Percentiles rank a stretch among this genome's conserved stretches.
These are phyloP conservation scores for Timandra comae DNA, from an alignment of 2,888 invertebrate genomes.

Conservation along the genomic window DNA sequence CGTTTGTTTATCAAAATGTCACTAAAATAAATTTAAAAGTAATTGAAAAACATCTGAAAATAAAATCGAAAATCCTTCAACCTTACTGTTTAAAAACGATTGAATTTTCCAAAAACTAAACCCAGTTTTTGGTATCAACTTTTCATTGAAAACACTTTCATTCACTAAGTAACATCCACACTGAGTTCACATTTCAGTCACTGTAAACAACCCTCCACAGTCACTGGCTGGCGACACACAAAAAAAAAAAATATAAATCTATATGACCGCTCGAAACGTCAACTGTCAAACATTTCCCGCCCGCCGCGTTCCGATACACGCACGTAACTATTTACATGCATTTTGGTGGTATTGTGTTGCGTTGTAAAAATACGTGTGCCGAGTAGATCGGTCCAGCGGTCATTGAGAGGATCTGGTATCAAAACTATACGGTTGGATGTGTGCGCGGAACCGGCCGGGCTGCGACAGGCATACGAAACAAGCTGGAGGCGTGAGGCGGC, in stretches of 20 bases:
- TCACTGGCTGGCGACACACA: constrained; percentile 21
- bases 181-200: constrained; percentile 14
- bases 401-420: constrained; percentile 78
- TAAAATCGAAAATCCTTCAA: no score
- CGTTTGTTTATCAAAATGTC: no score
- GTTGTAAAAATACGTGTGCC: constrained; percentile 73
- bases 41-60: no score
- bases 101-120: no score
- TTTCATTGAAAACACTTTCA: no score
- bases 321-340: constrained; percentile 57
- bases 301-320: constrained; percentile 25
- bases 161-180: constrained; percentile 15
- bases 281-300: constrained; percentile 52
- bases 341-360: constrained; percentile 43
- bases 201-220: constrained; percentile 20
- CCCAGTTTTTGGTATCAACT: no score
- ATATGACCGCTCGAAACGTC: constrained; percentile 29
- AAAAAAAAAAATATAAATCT: constrained; percentile 17
- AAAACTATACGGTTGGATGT: constrained; percentile 65
- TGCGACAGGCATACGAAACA: constrained; percentile 69
- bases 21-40: no score
- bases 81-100: no score
- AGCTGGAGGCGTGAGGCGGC: constrained; percentile 33
- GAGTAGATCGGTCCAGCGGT: constrained; percentile 79
- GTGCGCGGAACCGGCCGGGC: constrained; percentile 66